A percentile compares a stretch with the other conserved stretches of the same genome.
Conservation (phyloP, 2,113 vertebrate species). For the Garra rufa region DNA sequence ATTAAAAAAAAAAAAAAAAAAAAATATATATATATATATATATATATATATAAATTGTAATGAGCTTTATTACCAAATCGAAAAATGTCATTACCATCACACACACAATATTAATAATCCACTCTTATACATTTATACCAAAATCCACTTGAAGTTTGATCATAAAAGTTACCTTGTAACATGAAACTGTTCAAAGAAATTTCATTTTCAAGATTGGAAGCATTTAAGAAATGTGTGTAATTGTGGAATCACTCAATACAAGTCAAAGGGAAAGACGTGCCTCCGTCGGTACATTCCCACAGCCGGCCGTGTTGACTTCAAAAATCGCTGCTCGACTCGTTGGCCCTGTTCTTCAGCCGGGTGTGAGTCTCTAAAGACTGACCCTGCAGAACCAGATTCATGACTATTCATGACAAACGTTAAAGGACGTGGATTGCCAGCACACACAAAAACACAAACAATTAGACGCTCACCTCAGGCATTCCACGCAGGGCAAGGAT, state of each 20-base stretch:
- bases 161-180: neutral
- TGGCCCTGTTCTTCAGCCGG: neutral
- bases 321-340: neutral
- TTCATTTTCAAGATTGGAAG: neutral
- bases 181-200: neutral
- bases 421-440: neutral
- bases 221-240: neutral
- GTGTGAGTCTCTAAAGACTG: constrained; percentile 8
- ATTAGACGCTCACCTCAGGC: neutral
- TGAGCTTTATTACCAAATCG: neutral
- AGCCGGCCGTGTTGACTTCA: neutral
- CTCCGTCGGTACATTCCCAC: neutral
- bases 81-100: neutral
- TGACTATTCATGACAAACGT: constrained; percentile 7
- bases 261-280: neutral
- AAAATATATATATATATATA: no score
- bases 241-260: neutral
- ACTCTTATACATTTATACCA: neutral
- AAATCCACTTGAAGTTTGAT: neutral
- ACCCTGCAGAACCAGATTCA: constrained; percentile 49
- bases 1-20: no score
- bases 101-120: neutral
- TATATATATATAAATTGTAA: no score
- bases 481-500: constrained; percentile 5
- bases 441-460: neutral